Evolutionary conservation across 2,113 vertebrate genomes (phyloP), one percentile per base, ranked within the genome.

Genomic region (Leptobrachium leishanense): DNA sequence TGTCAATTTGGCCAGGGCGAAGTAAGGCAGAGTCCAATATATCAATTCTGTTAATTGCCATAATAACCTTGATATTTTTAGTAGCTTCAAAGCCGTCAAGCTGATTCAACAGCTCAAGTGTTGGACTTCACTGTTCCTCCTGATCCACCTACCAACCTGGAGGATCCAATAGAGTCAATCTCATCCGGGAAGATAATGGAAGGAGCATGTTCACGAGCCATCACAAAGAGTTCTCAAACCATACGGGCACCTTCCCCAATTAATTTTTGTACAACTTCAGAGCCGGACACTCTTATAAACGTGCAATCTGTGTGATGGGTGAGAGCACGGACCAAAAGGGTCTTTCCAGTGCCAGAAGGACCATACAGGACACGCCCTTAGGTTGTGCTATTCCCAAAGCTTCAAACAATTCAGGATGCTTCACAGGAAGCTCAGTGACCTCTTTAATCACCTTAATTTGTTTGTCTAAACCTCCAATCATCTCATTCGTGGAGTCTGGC

Each of bases 151-250:
- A 98, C 97, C 84, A 98, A 89, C 9, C 95, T 93, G 0, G 98
- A 97, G 0, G 98, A 99, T 77, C 98, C 98, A 0, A 99, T 99
- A 73, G 98, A 99, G 85, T 99, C 98, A 0, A 99, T 99, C 90
- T 99, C 98, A 0, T 99, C 98, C 98, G 99, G 99, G 92, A 99
- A 99, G 87, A 99, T 99, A 87, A 99, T 99, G 73, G 98, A 99
- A 0, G 98, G 98, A 0, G 98, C 97, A 0, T 99, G 98, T 9
- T 99, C 98, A 74, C 98, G 90, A 0, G 98, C 98, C 98, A 99
- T 99, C 68, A 99, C 98, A 0, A 99, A 99, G 64, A 99, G 92
- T 86, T 99, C 98, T 2, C 98, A 93, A 86, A 99, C 98, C 98
- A 99, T 99, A 12, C 98, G 95, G 7, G 98, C 97, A 0, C 98